Evolutionary conservation across 2,888 invertebrate species (phyloP).

Genomic region (Synergus gifuensis): DNA sequence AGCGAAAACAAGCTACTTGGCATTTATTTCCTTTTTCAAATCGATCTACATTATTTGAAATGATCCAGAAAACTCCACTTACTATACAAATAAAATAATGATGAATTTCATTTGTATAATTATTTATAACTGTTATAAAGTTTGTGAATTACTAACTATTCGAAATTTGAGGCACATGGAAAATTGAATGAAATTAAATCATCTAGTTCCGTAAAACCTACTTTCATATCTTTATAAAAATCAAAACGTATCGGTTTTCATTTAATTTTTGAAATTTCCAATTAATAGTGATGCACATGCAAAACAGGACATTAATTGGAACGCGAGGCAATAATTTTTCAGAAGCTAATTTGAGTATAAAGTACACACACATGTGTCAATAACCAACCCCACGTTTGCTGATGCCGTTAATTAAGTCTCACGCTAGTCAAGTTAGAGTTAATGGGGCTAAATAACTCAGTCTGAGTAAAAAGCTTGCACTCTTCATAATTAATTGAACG

Average conservation of each 20-base stretch:
- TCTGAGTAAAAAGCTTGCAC: slow-evolving; percentile 34
- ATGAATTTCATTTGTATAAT: no score
- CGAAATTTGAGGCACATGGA: no score
- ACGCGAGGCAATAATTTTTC: neutral
- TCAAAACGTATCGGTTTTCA: neutral
- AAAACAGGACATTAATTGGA: neutral
- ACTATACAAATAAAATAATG: no score
- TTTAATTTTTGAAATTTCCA: neutral
- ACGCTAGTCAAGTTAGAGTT: slow-evolving; percentile 1
- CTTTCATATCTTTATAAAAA: neutral
- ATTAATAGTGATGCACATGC: neutral
- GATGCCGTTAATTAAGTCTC: slow-evolving; percentile 25
- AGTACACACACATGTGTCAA: slow-evolving; percentile 10
- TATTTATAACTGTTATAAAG: no score
- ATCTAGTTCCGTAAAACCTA: no score
- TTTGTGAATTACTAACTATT: no score
- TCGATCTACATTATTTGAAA: neutral
- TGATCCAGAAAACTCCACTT: neutral
- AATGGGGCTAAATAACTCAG: slow-evolving; percentile 1
- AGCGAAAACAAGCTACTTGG: neutral
- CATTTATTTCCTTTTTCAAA: neutral
- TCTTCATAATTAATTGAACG: slow-evolving; percentile 48
- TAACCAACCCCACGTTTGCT: slow-evolving; percentile 1
- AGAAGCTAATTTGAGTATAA: neutral
- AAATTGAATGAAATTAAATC: no score